Base-by-base conservation (phyloP, 2,113 vertebrate genomes). In the Scomber scombrus region DNA sequence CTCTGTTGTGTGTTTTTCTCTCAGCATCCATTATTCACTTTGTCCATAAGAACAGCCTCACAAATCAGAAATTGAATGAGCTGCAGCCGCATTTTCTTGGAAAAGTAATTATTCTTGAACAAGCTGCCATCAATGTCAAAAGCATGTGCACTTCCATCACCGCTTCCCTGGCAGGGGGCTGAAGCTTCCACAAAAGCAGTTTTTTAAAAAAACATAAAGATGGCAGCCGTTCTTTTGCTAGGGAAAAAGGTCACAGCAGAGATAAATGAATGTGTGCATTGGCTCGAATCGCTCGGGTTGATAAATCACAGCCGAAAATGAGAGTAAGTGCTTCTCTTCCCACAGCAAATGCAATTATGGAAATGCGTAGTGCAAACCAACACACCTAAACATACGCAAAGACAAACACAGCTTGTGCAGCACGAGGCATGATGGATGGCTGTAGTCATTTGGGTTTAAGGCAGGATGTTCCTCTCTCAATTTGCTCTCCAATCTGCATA, bases 321-420 rank as follows among this genome's bases (percentile, higher is more conserved):
- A 90, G 88, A 92, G 84, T 90, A 87, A 93, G 89, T 91, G 80
- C 85, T 85, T 82, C 78, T 88, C 87, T 83, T 86, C 87, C 78
- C 69, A 6, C 80, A 26, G 86, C 88, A 91, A 91, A 93, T 90
- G 91, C 92, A 93, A 93, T 94, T 94, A 93, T 87, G 90, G 91
- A 92, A 91, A 91, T 91, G 91, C 69, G 45, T 51, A 19, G 86
- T 12, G 75, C 77, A 70, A 83, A 85, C 60, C 61, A 85, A 84
- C 82, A 85, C 88, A 85, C 85, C 87, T 88, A 85, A 91, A 91
- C 89, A 80, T 69, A 51, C 60, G 76, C 81, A 80, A 80, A 90
- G 85, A 88, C 86, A 88, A 88, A 93, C 85, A 57, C 29, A 52
- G 78, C 71, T 61, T 6, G 61, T 62, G 85, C 75, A 11, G 73